Conservation (phyloP, 2,797 vertebrate species). For the Sphenopsis melanotis region DNA sequence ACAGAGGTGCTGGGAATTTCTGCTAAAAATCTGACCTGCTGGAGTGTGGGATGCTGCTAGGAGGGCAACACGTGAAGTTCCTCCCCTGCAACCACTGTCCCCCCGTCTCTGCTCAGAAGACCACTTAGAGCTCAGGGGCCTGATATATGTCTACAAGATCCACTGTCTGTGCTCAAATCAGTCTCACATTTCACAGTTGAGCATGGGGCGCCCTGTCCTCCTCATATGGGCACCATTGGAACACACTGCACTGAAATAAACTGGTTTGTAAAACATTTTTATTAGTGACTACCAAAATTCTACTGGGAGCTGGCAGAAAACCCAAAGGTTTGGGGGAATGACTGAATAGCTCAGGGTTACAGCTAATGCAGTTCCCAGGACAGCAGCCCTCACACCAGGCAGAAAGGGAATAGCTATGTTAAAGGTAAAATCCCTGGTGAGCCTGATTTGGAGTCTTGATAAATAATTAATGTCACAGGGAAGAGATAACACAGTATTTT, state of each 20-base stretch:
- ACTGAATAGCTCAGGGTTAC: background rate
- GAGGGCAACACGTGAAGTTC: background rate
- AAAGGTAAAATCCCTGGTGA: background rate
- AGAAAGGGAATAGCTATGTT: background rate
- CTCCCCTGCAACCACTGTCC: background rate
- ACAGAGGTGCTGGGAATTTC: background rate
- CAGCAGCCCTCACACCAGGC: background rate
- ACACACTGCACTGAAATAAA: background rate
- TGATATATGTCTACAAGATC: background rate
- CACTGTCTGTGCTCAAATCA: background rate
- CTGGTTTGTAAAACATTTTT: background rate
- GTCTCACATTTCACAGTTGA: background rate
- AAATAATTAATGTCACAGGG: background rate
- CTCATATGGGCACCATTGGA: fast-evolving
- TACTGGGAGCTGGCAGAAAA: background rate
- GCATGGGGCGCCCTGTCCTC: background rate
- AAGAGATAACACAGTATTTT: background rate
- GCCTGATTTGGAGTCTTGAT: background rate
- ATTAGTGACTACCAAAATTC: background rate
- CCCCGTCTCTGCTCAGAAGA: background rate
- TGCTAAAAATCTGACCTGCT: background rate
- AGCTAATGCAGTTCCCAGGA: background rate
- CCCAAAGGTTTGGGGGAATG: background rate
- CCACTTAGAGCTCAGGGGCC: background rate
- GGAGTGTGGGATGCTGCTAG: fast-evolving